Evolutionary conservation across 1,140 invertebrate species (phyloP).

Genomic region (Papilio helenus): DNA sequence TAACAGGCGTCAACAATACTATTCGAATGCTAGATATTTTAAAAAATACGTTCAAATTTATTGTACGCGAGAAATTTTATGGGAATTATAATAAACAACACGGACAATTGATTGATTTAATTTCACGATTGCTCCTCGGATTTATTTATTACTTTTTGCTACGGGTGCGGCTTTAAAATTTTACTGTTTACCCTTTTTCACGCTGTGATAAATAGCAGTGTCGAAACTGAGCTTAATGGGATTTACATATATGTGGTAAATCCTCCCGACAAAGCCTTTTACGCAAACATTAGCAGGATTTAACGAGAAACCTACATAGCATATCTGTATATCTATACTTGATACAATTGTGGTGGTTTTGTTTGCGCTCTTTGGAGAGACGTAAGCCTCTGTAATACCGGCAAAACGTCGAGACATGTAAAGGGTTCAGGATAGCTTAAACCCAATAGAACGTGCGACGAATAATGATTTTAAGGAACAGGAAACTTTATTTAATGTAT

Average conservation of each 20-base stretch:
- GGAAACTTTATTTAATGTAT: constrained; percentile 27
- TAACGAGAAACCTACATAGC: constrained; percentile 25
- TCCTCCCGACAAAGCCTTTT: constrained; percentile 39
- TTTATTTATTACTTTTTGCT: constrained; percentile 10
- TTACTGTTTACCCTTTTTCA: constrained; percentile 37
- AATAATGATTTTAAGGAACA: constrained; percentile 52
- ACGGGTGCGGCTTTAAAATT: constrained; percentile 28
- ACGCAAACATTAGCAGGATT: constrained; percentile 40
- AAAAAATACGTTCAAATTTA: background rate
- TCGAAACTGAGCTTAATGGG: constrained; percentile 39
- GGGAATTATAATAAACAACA: background rate
- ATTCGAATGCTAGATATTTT: background rate
- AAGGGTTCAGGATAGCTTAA: constrained; percentile 72
- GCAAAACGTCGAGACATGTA: constrained; percentile 63
- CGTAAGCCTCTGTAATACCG: constrained; percentile 63
- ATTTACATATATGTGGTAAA: constrained; percentile 40
- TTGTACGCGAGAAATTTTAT: background rate
- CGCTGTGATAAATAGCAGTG: constrained; percentile 39
- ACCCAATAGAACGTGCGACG: constrained; percentile 74
- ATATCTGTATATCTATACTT: constrained; percentile 28
- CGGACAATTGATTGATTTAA: constrained; percentile 15
- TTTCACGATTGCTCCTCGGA: background rate
- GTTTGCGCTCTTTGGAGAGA: constrained; percentile 41
- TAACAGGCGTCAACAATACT: constrained; percentile 5
- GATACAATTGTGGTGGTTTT: constrained; percentile 39